Evolutionary conservation across 1,140 invertebrate genomes (phyloP), one percentile per base, ranked within the genome.

Genomic region (Anastatus disparis): DNA sequence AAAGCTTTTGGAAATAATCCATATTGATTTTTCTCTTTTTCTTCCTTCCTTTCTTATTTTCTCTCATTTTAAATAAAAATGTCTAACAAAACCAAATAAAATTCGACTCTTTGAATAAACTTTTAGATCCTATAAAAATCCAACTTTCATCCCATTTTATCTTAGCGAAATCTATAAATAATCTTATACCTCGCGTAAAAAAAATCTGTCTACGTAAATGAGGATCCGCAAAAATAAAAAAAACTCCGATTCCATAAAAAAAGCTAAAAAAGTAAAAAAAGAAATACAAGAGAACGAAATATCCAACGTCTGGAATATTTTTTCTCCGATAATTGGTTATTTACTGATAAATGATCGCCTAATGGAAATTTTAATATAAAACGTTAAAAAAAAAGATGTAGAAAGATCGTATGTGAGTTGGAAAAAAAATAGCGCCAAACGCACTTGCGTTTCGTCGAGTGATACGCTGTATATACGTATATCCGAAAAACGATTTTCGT

Each of bases 61-160:
- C n/a, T n/a, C n/a, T n/a, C n/a, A n/a, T n/a, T n/a, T n/a, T 53
- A 59, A 68, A 68, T 46, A 59, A 59, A n/a, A 24, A 59, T 42
- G 62, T n/a, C n/a, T 31, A 26, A 13, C 24, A 22, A 27, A 20
- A 24, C 26, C 40, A 29, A 31, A 66, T 59, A 52, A 68, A 68
- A 68, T 35, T 15, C 42, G 8, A 22, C 29, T 58, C n/a, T 66
- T 24, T 27, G 38, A 66, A 56, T 56, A 66, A 66, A 56, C 26
- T 46, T 53, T 29, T 27, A 55, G 40, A 56, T 46, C 48, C 35
- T 42, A 42, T 65, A 42, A 65, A n/a, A 53, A 53, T 17, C 31
- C 22, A 52, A 52, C 61, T n/a, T n/a, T n/a, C n/a, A n/a, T n/a
- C n/a, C n/a, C n/a, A 46, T 44, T 63, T 24, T 63, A 52, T 50